phyloP scores from a whole-genome alignment of 2,113 vertebrate species.

The Nanger granti region DNA sequence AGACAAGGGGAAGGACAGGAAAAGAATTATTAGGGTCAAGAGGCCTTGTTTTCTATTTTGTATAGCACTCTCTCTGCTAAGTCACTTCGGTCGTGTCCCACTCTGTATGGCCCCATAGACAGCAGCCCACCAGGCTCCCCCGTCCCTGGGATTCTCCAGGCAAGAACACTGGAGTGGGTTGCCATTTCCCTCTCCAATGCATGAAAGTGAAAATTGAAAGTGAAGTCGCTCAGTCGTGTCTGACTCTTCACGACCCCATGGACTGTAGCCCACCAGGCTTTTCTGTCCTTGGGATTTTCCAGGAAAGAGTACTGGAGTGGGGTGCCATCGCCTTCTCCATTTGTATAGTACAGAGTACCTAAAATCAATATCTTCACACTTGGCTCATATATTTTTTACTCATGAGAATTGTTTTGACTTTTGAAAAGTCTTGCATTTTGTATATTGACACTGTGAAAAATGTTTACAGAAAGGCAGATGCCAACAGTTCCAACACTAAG shows the following conservation, averaged over 20 bases:
- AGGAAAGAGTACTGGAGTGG: too few species aligned
- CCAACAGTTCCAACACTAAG: background rate
- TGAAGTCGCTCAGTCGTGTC: too few species aligned
- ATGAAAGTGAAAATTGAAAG: too few species aligned
- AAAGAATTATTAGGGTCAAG: background rate
- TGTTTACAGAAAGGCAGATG: background rate
- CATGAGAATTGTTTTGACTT: background rate
- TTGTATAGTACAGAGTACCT: background rate
- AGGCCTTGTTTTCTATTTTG: background rate
- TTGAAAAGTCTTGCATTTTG: background rate
- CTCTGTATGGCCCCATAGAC: too few species aligned
- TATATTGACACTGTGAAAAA: background rate
- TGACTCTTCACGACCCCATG: rapidly evolving
- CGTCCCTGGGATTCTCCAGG: too few species aligned
- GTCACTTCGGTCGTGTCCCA: too few species aligned
- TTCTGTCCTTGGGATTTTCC: too few species aligned
- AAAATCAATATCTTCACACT: background rate
- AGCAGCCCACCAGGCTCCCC: too few species aligned
- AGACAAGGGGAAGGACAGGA: background rate
- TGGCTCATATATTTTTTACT: background rate
- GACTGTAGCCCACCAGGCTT: too few species aligned
- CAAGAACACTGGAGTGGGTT: too few species aligned
- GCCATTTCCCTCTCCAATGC: too few species aligned
- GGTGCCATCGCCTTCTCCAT: too few species aligned
- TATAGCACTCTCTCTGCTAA: background rate